These are phyloP conservation scores for Drosophila histrio DNA, from an alignment of 2,888 invertebrate genomes.

Conservation along the genomic window DNA sequence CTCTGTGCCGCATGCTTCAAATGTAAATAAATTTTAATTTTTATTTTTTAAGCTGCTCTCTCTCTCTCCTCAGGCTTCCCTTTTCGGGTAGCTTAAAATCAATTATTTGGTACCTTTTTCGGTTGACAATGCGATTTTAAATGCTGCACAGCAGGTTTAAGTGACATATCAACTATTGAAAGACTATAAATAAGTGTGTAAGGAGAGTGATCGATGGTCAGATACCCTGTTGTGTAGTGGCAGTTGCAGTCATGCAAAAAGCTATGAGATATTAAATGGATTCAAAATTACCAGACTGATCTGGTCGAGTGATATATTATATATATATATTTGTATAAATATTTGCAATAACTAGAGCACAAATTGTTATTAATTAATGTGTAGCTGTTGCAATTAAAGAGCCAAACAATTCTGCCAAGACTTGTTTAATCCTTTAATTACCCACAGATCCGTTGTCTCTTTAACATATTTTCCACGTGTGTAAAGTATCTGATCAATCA, in stretches of 20 bases:
- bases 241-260: neutral
- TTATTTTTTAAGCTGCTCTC: slow-evolving; percentile 21
- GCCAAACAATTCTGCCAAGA: too few relatives aligned
- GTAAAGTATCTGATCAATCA: too few relatives aligned
- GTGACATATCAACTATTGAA: slow-evolving; percentile 17
- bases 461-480: too few relatives aligned
- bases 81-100: slow-evolving; percentile 7
- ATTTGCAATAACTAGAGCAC: too few relatives aligned
- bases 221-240: neutral
- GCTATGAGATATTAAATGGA: neutral
- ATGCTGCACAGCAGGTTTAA: slow-evolving; percentile 21
- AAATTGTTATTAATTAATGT: too few relatives aligned
- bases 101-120: slow-evolving; percentile 11
- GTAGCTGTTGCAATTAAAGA: too few relatives aligned
- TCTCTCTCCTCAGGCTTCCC: neutral
- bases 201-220: neutral
- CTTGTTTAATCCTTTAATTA: too few relatives aligned
- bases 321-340: too few relatives aligned
- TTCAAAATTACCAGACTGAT: neutral
- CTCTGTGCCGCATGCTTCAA: slow-evolving; percentile 32
- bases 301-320: too few relatives aligned
- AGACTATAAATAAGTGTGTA: slow-evolving; percentile 7
- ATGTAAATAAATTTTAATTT: slow-evolving; percentile 50
- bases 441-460: too few relatives aligned
- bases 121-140: slow-evolving; percentile 21